Conservation (phyloP, 2,888 invertebrate genomes). For the Polydrusus pterygomalis region DNA sequence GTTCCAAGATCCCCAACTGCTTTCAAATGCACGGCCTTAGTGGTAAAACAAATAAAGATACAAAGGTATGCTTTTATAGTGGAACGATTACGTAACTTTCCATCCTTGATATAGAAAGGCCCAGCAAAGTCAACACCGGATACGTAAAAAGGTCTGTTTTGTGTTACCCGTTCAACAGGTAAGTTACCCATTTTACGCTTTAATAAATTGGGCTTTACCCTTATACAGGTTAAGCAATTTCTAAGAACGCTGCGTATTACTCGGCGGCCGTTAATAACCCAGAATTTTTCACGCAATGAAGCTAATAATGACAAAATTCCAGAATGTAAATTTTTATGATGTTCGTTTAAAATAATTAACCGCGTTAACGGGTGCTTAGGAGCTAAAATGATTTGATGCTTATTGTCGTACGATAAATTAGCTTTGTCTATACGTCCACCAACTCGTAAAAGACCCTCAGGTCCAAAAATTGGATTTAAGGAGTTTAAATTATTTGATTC, state of each 20-base stretch:
- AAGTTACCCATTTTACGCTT: conserved; percentile 48
- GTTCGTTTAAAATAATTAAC: conserved; percentile 22
- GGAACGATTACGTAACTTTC: conserved; percentile 49
- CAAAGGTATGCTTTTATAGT: conserved; percentile 54
- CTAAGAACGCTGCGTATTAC: conserved; percentile 42
- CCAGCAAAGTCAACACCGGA: conserved; percentile 54
- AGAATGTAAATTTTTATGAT: conserved; percentile 32
- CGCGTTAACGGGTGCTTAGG: conserved; percentile 17
- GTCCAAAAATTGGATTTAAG: too few relatives aligned
- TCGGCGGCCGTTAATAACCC: conserved; percentile 45
- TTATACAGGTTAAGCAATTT: conserved; percentile 48
- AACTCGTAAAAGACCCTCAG: conserved; percentile 23
- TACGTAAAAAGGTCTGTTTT: conserved; percentile 52
- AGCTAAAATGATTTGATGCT: conserved; percentile 44
- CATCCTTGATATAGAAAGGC: conserved; percentile 53
- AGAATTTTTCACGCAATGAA: conserved; percentile 40
- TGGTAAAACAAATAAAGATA: conserved; percentile 53
- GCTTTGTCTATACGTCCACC: conserved; percentile 44
- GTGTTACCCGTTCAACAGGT: conserved; percentile 46
- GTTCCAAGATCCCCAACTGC: conserved; percentile 38
- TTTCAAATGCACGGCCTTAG: conserved; percentile 55
- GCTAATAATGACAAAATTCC: conserved; percentile 35
- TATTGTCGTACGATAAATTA: conserved; percentile 11
- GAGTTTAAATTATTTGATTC: conserved; percentile 4
- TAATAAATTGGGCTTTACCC: conserved; percentile 34